These are phyloP conservation scores for Caracal caracal DNA, from an alignment of 2,113 vertebrate genomes.

Conservation along the genomic window DNA sequence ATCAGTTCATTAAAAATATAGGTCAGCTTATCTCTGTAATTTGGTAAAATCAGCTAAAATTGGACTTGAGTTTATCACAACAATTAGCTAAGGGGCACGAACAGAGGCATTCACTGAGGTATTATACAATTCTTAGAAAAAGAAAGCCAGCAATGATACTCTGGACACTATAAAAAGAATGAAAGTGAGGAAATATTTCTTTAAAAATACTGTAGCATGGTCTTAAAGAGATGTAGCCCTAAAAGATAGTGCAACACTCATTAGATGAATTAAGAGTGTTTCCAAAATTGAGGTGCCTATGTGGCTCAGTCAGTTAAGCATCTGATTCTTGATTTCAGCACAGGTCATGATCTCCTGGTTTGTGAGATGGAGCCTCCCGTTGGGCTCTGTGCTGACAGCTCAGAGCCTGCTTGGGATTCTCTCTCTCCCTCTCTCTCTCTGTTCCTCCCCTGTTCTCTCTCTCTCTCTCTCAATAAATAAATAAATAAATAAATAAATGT, in stretches of 20 bases:
- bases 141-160: not conserved
- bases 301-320: too few species aligned
- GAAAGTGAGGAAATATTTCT: not conserved
- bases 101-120: not conserved
- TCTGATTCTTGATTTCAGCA: too few species aligned
- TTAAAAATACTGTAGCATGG: not conserved
- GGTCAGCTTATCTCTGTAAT: not conserved
- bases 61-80: slow-evolving; percentile 23
- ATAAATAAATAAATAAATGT: too few species aligned
- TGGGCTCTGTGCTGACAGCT: too few species aligned
- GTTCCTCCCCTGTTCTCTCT: too few species aligned
- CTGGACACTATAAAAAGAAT: not conserved
- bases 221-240: not conserved
- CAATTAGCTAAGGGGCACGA: slow-evolving; percentile 30
- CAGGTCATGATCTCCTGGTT: too few species aligned
- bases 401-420: too few species aligned
- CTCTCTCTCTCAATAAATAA: too few species aligned
- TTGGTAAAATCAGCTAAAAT: slow-evolving; percentile 37
- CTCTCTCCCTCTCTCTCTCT: too few species aligned
- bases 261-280: slow-evolving; percentile 25
- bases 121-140: slow-evolving; percentile 28
- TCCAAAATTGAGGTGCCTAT: not conserved
- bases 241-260: not conserved
- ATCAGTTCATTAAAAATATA: slow-evolving; percentile 15
- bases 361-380: too few species aligned